Evolutionary conservation across 1,140 invertebrate species (phyloP).

Genomic region (Hylaeus anthracinus): DNA sequence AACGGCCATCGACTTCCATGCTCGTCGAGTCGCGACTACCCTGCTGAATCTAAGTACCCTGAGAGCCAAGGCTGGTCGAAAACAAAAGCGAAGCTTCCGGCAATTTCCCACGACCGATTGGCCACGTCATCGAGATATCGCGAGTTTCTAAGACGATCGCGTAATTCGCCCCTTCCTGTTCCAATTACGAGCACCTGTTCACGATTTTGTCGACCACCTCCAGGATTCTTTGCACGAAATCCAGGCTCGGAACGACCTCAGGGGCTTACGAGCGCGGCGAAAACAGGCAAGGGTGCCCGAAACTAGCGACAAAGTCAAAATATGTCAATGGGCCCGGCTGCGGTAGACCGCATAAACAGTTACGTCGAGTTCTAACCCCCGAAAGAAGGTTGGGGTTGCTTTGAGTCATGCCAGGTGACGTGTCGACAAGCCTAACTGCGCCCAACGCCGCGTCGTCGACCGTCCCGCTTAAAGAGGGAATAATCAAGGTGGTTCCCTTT

Average conservation of each 20-base stretch:
- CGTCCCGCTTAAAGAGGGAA: conserved; percentile 47
- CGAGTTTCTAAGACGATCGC: conserved; percentile 54
- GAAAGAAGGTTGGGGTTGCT: conserved; percentile 57
- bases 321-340: conserved; percentile 76
- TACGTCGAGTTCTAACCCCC: conserved; percentile 44
- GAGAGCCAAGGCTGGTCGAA: neutral
- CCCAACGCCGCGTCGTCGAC: conserved; percentile 22
- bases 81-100: conserved; percentile 37
- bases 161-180: conserved; percentile 66
- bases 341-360: conserved; percentile 73
- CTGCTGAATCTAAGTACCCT: conserved; percentile 44
- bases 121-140: conserved; percentile 68
- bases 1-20: conserved; percentile 60
- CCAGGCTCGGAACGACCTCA: conserved; percentile 41
- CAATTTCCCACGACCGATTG: conserved; percentile 39
- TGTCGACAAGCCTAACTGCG: conserved; percentile 71
- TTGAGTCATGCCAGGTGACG: conserved; percentile 77
- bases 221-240: conserved; percentile 20
- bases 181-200: conserved; percentile 68
- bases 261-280: conserved; percentile 5
- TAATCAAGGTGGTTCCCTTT: conserved; percentile 48
- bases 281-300: neutral
- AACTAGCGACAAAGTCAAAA: conserved; percentile 72
- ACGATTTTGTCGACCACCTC: conserved; percentile 1
- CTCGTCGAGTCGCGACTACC: conserved; percentile 51